Percentiles rank a stretch among this genome's conserved stretches.
These are phyloP conservation scores for Scatophagus argus DNA, from an alignment of 2,113 vertebrate genomes.

Conservation along the genomic window DNA sequence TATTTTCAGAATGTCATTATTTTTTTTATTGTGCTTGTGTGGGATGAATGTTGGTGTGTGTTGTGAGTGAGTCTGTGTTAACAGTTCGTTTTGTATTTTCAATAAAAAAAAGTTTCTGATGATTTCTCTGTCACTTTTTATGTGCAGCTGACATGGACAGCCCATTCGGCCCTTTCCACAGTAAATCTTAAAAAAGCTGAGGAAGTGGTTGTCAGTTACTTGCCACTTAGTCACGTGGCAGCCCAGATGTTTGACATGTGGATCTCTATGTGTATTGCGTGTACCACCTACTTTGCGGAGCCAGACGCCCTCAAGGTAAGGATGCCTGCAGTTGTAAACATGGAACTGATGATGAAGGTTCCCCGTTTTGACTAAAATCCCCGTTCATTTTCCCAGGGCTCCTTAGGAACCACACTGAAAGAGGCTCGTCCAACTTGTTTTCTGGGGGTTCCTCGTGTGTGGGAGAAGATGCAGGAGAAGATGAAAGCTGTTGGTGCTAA, in stretches of 20 bases:
- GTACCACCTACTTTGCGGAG: slow-evolving; percentile 80
- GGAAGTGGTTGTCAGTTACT: slow-evolving; percentile 76
- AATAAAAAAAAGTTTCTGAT: background rate
- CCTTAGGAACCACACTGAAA: slow-evolving; percentile 75
- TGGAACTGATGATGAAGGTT: background rate
- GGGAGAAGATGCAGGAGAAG: slow-evolving; percentile 88
- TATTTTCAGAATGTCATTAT: background rate
- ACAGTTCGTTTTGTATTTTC: too few species aligned
- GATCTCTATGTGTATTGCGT: slow-evolving; percentile 72
- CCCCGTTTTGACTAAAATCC: background rate
- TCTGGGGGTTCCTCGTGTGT: slow-evolving; percentile 84
- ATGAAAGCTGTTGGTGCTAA: slow-evolving; percentile 74
- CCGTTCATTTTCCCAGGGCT: slow-evolving; percentile 69
- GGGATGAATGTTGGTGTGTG: background rate
- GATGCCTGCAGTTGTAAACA: background rate
- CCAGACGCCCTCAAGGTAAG: slow-evolving; percentile 86
- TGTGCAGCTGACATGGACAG: slow-evolving; percentile 83
- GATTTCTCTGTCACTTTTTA: background rate
- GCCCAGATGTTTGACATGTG: slow-evolving; percentile 86
- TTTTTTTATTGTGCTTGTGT: background rate
- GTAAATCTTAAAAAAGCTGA: background rate
- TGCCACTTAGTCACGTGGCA: slow-evolving; percentile 85
- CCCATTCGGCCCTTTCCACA: slow-evolving; percentile 16
- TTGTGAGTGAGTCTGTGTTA: too few species aligned
- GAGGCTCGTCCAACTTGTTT: slow-evolving; percentile 79